phyloP scores from a whole-genome alignment of 2,797 vertebrate species.

The Hemibagrus guttatus region DNA sequence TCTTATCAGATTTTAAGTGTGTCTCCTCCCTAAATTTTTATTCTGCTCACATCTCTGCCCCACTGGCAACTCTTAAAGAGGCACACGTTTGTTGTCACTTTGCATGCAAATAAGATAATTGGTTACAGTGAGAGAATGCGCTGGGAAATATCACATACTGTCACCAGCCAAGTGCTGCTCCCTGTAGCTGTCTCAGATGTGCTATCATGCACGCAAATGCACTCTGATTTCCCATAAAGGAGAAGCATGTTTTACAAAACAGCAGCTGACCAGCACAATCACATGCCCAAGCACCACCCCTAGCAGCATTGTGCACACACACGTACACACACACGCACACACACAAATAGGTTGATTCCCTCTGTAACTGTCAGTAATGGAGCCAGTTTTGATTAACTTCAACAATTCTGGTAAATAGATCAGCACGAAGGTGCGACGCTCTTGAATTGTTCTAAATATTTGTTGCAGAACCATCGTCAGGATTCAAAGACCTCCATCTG shows the following conservation, averaged over 20 bases:
- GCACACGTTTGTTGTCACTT: constrained; percentile 59
- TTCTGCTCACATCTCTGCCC: constrained; percentile 43
- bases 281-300: background rate
- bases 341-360: background rate
- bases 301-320: too few species aligned
- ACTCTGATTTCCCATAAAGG: constrained; percentile 18
- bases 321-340: background rate
- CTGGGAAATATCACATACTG: constrained; percentile 46
- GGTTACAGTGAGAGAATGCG: constrained; percentile 59
- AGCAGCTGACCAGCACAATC: background rate
- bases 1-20: constrained; percentile 44
- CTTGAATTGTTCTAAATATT: background rate
- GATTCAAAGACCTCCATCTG: background rate
- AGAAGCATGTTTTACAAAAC: constrained; percentile 4
- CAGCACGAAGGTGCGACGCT: background rate
- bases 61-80: constrained; percentile 49
- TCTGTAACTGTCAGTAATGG: background rate
- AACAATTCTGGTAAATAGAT: background rate
- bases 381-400: background rate
- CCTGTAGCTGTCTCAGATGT: constrained; percentile 30
- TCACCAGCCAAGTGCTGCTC: constrained; percentile 40
- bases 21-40: constrained; percentile 49
- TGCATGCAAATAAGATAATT: constrained; percentile 73
- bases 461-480: background rate
- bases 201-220: constrained; percentile 43